Evolutionary conservation across 2,797 vertebrate species (phyloP).

Genomic region (Prunella strophiata): DNA sequence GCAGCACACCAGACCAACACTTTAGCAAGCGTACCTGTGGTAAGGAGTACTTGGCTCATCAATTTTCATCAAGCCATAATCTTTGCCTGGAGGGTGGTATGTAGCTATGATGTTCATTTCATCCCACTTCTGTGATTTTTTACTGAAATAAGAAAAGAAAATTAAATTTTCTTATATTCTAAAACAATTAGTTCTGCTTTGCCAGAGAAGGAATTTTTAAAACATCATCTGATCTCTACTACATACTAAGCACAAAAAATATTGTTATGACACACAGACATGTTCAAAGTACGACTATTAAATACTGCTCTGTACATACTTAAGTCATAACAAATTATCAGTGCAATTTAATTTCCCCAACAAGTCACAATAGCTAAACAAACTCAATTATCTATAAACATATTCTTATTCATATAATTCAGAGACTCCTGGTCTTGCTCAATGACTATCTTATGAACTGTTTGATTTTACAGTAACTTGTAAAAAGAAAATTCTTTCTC

Average conservation of each 20-base stretch:
- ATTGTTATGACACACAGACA: not conserved
- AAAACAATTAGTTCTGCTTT: not conserved
- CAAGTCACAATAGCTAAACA: not conserved
- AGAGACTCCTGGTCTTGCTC: not conserved
- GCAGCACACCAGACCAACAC: not conserved
- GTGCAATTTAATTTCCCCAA: not conserved
- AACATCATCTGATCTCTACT: not conserved
- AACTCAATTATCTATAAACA: not conserved
- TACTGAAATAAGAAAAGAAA: slow-evolving; percentile 80
- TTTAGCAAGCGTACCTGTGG: slow-evolving; percentile 81
- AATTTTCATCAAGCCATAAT: slow-evolving; percentile 99
- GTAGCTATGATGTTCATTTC: slow-evolving; percentile 99
- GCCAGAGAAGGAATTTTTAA: not conserved
- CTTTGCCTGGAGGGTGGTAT: slow-evolving; percentile 95
- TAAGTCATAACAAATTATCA: not conserved
- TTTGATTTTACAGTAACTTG: not conserved
- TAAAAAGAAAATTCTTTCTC: not conserved
- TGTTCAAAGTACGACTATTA: not conserved
- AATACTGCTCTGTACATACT: not conserved
- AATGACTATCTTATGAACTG: not conserved
- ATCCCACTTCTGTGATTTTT: slow-evolving; percentile 98
- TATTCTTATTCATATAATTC: not conserved
- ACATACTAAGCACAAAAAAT: not conserved
- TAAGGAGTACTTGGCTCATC: slow-evolving; percentile 97
- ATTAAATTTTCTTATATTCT: not conserved